Base-by-base conservation (phyloP, 2,797 vertebrate species). In the Margarornis squamiger region DNA sequence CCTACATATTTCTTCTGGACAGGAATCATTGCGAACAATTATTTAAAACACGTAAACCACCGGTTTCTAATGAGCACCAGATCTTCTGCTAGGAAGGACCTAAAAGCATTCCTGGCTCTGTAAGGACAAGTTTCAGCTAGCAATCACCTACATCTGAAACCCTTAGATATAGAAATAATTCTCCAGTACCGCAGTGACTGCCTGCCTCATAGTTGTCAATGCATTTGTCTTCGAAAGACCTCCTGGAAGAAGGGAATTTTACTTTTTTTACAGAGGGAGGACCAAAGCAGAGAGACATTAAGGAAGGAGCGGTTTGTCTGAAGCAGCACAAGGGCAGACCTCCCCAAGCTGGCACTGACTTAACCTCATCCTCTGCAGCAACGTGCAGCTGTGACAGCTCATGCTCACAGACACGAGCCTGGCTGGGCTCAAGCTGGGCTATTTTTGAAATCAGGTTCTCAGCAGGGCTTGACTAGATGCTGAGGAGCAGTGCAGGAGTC, bases 61-160 rank as follows among this genome's bases (percentile, higher is more conserved):
- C 16, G 16, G 54, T 59, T 95, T 73, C 82, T 78, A 63, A 73
- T 29, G 16, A 94, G 43, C 26, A 73, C 48, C 48, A 86, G 52
- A 81, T 59, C 48, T 76, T 84, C 43, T 74, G 18, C 71, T 70
- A 79, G 61, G 48, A 89, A 92, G 20, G 59, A 79, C 45, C 80
- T 86, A 36, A 91, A 92, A 93, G 52, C 63, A 93, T 76, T 93
- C 77, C 78, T 77, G 45, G 18, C 65, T 89, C 72, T 49, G 39
- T 27, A 76, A 86, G 55, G 43, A 88, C 79, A 86, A 84, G 78
- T 51, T 88, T 90, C 78, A 91, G 41, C 3, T 8, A 81, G 89
- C 49, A 86, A 39, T 62, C 4, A 0, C 12, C 36, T 90, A 30
- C 72, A 80, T 48, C 51, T 86, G 62, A 85, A 88, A 1, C 12